These are phyloP conservation scores for Pseudomyrmex sp. DNA, from an alignment of 1,140 invertebrate species.

Conservation along the genomic window DNA sequence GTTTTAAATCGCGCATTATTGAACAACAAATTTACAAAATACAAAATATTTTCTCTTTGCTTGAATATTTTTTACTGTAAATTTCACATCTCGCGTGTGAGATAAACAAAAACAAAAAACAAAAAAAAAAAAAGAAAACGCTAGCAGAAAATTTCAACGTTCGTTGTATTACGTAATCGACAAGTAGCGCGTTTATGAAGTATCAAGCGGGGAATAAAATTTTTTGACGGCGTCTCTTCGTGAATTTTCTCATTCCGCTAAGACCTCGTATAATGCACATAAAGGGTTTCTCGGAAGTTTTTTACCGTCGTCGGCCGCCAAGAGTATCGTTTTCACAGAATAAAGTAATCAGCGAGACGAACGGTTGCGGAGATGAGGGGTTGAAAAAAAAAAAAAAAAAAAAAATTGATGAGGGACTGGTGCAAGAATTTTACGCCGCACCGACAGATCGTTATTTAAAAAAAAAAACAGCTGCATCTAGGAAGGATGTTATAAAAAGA, in stretches of 20 bases:
- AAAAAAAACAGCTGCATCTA: slow-evolving; percentile 39
- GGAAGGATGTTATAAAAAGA: neutral
- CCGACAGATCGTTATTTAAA: slow-evolving; percentile 43
- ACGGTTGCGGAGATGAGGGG: neutral
- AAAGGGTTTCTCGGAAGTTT: slow-evolving; percentile 42
- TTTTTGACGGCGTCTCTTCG: neutral
- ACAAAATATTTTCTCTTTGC: neutral
- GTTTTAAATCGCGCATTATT: neutral
- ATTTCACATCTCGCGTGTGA: too few species aligned
- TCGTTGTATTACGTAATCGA: neutral
- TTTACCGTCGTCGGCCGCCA: slow-evolving; percentile 24
- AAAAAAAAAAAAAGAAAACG: neutral
- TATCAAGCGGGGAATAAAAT: slow-evolving; percentile 46
- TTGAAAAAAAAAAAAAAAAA: slow-evolving; percentile 37
- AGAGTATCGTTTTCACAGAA: slow-evolving; percentile 55
- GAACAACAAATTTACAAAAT: too few species aligned
- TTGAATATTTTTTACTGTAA: neutral
- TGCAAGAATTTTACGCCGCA: slow-evolving; percentile 48
- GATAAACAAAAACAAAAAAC: neutral
- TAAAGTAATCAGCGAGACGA: slow-evolving; percentile 58
- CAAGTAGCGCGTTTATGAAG: slow-evolving; percentile 26
- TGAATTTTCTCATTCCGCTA: slow-evolving; percentile 41
- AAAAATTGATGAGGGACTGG: slow-evolving; percentile 54
- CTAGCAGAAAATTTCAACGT: neutral
- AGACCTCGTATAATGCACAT: slow-evolving; percentile 1